A percentile compares a stretch with the other conserved stretches of the same genome.
Conservation (phyloP, 1,140 invertebrate genomes). For the Eriosoma lanigerum region DNA sequence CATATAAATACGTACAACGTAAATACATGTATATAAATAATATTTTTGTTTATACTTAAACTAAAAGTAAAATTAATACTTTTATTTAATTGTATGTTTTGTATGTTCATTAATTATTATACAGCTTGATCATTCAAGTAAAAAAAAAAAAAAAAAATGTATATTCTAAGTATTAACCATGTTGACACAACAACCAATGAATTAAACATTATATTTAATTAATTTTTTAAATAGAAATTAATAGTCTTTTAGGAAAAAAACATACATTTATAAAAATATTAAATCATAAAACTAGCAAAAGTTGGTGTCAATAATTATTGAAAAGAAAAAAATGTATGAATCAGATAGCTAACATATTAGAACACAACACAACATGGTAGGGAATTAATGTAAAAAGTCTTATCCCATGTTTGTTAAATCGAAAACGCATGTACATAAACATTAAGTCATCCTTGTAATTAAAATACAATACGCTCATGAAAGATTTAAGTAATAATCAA, state of each 20-base stretch:
- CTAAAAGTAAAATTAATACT: conserved; percentile 34
- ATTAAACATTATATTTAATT: conserved; percentile 15
- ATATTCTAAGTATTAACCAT: conserved; percentile 31
- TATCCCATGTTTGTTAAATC: background rate
- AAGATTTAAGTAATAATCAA: conserved; percentile 16
- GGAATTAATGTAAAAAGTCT: conserved; percentile 20
- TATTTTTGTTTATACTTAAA: conserved; percentile 37
- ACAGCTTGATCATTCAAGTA: conserved; percentile 18
- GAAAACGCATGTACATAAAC: conserved; percentile 1
- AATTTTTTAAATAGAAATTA: conserved; percentile 31
- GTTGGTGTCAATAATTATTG: background rate
- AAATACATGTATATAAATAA: conserved; percentile 36
- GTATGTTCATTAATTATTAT: conserved; percentile 44
- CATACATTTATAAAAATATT: conserved; percentile 44
- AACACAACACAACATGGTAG: conserved; percentile 33
- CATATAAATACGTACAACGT: background rate
- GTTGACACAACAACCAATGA: background rate
- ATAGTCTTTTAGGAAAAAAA: conserved; percentile 34
- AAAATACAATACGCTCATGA: background rate
- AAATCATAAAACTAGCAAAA: conserved; percentile 37
- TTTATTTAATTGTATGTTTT: conserved; percentile 43
- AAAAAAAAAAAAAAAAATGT: conserved; percentile 30
- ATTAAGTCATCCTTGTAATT: background rate
- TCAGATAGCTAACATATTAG: conserved; percentile 35
- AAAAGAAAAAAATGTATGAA: background rate